These are phyloP conservation scores for Mus spretus DNA, from an alignment of 2,797 vertebrate species.

Conservation along the genomic window DNA sequence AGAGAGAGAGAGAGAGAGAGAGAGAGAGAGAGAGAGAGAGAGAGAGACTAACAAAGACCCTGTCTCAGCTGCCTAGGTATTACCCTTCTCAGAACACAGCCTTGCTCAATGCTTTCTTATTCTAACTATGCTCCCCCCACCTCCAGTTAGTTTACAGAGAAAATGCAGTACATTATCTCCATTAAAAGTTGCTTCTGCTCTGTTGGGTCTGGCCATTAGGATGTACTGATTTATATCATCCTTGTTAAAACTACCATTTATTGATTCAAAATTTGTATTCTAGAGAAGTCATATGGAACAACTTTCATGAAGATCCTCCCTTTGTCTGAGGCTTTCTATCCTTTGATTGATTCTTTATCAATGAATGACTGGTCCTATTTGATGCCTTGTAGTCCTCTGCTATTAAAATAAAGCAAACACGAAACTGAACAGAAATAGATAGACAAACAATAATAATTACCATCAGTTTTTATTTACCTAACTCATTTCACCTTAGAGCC, in stretches of 20 bases:
- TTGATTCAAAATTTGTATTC: conserved; percentile 53
- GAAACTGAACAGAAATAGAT: neutral
- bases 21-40: neutral
- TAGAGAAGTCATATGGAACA: neutral
- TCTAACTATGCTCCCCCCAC: fast-evolving
- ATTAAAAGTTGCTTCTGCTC: neutral
- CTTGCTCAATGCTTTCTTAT: neutral
- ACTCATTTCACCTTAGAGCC: neutral
- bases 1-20: neutral
- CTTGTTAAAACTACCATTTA: neutral
- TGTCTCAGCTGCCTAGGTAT: neutral
- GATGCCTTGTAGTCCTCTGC: neutral
- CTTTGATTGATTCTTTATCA: neutral
- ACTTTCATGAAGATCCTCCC: conserved; percentile 21
- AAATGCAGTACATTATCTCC: neutral
- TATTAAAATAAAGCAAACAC: neutral
- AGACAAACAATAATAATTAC: neutral
- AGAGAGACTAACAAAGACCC: neutral
- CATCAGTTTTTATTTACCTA: neutral
- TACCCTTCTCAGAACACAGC: neutral
- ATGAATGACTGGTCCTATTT: neutral
- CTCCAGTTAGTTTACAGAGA: neutral
- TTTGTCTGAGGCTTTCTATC: neutral
- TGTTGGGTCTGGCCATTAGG: neutral
- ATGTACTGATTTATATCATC: conserved; percentile 11